Evolutionary conservation across 2,888 invertebrate genomes (phyloP).

Genomic region (Standfussiana lucernea): DNA sequence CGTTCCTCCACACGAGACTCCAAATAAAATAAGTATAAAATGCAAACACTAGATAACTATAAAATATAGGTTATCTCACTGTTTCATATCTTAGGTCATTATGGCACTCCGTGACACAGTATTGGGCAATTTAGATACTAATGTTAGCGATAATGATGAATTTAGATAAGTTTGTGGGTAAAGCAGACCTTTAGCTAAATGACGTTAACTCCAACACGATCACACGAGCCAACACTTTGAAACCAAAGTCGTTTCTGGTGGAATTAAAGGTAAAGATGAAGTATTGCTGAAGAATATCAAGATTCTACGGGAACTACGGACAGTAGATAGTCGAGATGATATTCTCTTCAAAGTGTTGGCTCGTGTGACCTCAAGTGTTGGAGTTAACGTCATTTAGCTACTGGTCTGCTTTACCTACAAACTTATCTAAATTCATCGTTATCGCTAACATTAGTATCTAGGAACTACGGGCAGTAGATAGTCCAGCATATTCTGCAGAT

Average conservation of each 20-base stretch:
- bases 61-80: slow-evolving; percentile 70
- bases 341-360: too few relatives aligned
- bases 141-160: slow-evolving; percentile 64
- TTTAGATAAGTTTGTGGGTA: slow-evolving; percentile 55
- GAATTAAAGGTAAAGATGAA: not conserved
- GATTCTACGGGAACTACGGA: not conserved
- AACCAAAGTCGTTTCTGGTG: not conserved
- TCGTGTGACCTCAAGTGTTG: too few relatives aligned
- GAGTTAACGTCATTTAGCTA: too few relatives aligned
- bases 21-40: slow-evolving; percentile 27
- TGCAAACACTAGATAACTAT: slow-evolving; percentile 36
- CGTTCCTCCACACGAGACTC: slow-evolving; percentile 14
- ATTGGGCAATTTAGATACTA: slow-evolving; percentile 76
- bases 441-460: too few relatives aligned
- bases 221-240: not conserved
- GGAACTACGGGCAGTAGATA: not conserved
- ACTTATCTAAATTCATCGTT: too few relatives aligned
- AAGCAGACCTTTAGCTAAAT: slow-evolving; percentile 11
- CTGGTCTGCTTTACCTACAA: too few relatives aligned
- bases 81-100: slow-evolving; percentile 72
- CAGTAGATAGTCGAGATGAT: too few relatives aligned
- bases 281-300: not conserved
- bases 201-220: slow-evolving; percentile 9
- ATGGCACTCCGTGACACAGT: slow-evolving; percentile 68
- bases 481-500: not conserved